Conservation (phyloP, 2,888 invertebrate species). For the Bugulina stolonifera region DNA sequence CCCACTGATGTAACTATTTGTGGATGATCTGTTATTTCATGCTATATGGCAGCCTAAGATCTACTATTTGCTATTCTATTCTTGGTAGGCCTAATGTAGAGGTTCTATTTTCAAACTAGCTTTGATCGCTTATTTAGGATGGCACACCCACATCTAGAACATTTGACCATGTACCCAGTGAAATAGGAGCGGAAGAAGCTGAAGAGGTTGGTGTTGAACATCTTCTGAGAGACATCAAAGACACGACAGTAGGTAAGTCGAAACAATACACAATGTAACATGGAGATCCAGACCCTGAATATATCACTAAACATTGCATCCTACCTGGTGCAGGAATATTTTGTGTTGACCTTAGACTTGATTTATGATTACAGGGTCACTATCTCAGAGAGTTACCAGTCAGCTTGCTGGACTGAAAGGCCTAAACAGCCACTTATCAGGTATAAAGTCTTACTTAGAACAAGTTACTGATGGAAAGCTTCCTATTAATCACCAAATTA, state of each 20-base stretch:
- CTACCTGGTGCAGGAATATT: too few relatives aligned
- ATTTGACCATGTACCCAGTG: constrained; percentile 98
- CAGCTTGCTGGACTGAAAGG: constrained; percentile 92
- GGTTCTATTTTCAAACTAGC: too few relatives aligned
- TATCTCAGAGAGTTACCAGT: constrained; percentile 94
- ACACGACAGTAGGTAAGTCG: constrained; percentile 51
- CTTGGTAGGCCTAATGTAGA: too few relatives aligned
- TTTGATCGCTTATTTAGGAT: constrained; percentile 61
- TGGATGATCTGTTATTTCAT: too few relatives aligned
- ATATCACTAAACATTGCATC: too few relatives aligned
- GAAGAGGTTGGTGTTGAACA: constrained; percentile 99
- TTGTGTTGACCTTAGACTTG: not conserved
- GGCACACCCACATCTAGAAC: constrained; percentile 97
- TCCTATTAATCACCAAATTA: constrained; percentile 96
- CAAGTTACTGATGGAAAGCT: constrained; percentile 76
- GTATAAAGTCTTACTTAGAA: constrained; percentile 84
- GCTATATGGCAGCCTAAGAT: too few relatives aligned
- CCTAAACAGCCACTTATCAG: constrained; percentile 81
- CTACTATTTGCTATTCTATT: too few relatives aligned
- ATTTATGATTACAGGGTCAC: constrained; percentile 52
- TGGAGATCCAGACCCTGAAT: too few relatives aligned
- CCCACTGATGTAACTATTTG: too few relatives aligned
- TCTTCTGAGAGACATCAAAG: constrained; percentile 62
- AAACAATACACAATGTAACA: too few relatives aligned
- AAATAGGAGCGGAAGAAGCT: constrained; percentile 99